Conservation (phyloP, 2,797 vertebrate genomes). For the Eidolon dupreanum region DNA sequence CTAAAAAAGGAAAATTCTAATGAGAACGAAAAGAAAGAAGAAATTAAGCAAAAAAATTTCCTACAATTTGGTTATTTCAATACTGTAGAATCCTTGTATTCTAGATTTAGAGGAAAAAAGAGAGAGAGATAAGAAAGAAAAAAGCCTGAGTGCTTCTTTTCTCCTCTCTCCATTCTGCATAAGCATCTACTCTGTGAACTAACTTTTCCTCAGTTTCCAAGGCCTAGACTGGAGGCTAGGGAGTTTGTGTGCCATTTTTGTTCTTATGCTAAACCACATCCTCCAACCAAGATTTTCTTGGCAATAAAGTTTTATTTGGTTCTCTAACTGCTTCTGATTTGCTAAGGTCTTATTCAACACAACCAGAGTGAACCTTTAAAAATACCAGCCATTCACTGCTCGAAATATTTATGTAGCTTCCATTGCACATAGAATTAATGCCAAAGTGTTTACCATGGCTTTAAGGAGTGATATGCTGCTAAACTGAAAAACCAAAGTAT, state of each 20-base stretch:
- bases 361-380: background rate
- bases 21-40: conserved; percentile 4
- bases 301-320: background rate
- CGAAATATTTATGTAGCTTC: background rate
- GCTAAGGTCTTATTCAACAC: background rate
- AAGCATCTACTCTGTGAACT: background rate
- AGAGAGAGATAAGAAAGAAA: background rate
- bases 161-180: background rate
- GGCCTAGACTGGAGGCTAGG: background rate
- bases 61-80: background rate
- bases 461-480: background rate
- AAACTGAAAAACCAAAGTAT: background rate
- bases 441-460: too few relatives aligned
- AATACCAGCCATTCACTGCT: background rate
- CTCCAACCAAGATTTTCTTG: background rate
- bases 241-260: background rate
- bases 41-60: background rate
- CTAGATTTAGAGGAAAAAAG: background rate
- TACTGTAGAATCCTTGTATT: background rate
- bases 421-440: background rate
- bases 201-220: background rate
- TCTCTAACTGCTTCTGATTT: background rate
- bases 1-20: conserved; percentile 83
- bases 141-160: background rate
- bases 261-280: background rate